Percentiles rank a stretch among this genome's conserved stretches.
These are phyloP conservation scores for Apomyelois bistriatella DNA, from an alignment of 2,888 invertebrate species.

Conservation along the genomic window DNA sequence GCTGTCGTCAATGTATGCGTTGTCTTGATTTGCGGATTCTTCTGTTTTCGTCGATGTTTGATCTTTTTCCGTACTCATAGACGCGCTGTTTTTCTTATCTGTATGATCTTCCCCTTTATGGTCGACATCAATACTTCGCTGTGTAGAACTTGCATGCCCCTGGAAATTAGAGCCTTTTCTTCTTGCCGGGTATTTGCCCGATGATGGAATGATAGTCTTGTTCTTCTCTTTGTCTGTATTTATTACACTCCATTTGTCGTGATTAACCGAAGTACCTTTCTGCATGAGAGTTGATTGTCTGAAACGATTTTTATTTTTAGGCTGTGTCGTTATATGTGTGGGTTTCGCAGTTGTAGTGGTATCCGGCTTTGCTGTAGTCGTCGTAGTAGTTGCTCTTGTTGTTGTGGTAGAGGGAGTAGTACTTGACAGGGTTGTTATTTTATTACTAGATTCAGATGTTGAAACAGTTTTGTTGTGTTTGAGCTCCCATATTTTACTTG, in stretches of 20 bases:
- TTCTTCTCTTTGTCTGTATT: slow-evolving; percentile 33
- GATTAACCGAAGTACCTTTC: slow-evolving; percentile 72
- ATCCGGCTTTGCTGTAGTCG: slow-evolving; percentile 27
- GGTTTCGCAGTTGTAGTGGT: slow-evolving; percentile 26
- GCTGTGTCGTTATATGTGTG: slow-evolving; percentile 31
- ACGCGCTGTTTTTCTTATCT: slow-evolving; percentile 32
- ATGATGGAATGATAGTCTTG: slow-evolving; percentile 27
- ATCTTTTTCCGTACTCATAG: slow-evolving; percentile 19
- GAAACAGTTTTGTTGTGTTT: slow-evolving; percentile 27
- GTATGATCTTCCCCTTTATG: slow-evolving; percentile 38
- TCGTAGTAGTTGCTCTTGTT: slow-evolving; percentile 22
- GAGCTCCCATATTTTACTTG: slow-evolving; percentile 36
- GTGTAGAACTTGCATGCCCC: slow-evolving; percentile 53
- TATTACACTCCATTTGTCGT: slow-evolving; percentile 58
- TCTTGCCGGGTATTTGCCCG: slow-evolving; percentile 38
- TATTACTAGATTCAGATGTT: slow-evolving; percentile 25
- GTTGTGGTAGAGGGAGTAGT: slow-evolving; percentile 34
- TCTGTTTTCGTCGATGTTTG: slow-evolving; percentile 32
- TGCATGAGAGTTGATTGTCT: slow-evolving; percentile 63
- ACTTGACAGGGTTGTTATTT: slow-evolving; percentile 27
- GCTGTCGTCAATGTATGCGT: slow-evolving; percentile 22
- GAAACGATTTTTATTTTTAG: slow-evolving; percentile 58
- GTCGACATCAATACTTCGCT: slow-evolving; percentile 34
- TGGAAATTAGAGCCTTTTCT: slow-evolving; percentile 70
- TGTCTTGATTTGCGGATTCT: slow-evolving; percentile 32